Evolutionary conservation across 64 coral and sea anemone species (phyloP).

Genomic region (Trachythela sp.): DNA sequence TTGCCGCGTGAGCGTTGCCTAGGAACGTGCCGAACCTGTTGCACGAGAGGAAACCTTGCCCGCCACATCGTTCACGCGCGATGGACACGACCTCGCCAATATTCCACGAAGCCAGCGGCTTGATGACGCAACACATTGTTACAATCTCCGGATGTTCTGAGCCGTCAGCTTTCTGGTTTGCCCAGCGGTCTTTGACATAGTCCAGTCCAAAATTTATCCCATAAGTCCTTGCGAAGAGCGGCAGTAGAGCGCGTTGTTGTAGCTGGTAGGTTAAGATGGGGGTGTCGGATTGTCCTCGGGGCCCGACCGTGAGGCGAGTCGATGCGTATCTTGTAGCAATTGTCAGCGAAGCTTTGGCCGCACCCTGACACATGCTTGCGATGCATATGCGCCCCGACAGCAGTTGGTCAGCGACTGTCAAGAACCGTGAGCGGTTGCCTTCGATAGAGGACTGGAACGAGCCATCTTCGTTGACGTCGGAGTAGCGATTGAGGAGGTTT

Average conservation of each 20-base stretch:
- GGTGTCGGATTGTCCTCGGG: conserved; percentile 70
- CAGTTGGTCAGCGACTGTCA: conserved; percentile 72
- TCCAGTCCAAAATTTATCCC: conserved; percentile 73
- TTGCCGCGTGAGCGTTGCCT: conserved; percentile 66
- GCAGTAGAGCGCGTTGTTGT: conserved; percentile 72
- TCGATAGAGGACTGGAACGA: conserved; percentile 55
- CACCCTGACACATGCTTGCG: conserved; percentile 78
- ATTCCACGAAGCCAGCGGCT: conserved; percentile 78
- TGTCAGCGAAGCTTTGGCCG: conserved; percentile 58
- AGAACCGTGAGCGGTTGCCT: conserved; percentile 58
- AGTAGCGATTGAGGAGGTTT: conserved; percentile 68
- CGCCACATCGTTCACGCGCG: conserved; percentile 71
- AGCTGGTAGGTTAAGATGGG: conserved; percentile 79
- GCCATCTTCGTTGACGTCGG: conserved; percentile 70
- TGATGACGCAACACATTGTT: conserved; percentile 89
- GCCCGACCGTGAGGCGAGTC: conserved; percentile 77
- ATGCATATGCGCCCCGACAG: conserved; percentile 72
- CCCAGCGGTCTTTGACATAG: conserved; percentile 68
- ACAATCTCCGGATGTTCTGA: conserved; percentile 68
- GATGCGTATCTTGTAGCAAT: conserved; percentile 70
- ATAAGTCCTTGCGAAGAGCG: conserved; percentile 69
- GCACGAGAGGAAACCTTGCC: conserved; percentile 81
- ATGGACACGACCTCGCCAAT: conserved; percentile 52
- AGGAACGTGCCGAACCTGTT: conserved; percentile 68
- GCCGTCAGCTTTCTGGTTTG: conserved; percentile 51